These are phyloP conservation scores for Parasteatoda lunata DNA, from an alignment of 2,888 invertebrate species.

Conservation along the genomic window DNA sequence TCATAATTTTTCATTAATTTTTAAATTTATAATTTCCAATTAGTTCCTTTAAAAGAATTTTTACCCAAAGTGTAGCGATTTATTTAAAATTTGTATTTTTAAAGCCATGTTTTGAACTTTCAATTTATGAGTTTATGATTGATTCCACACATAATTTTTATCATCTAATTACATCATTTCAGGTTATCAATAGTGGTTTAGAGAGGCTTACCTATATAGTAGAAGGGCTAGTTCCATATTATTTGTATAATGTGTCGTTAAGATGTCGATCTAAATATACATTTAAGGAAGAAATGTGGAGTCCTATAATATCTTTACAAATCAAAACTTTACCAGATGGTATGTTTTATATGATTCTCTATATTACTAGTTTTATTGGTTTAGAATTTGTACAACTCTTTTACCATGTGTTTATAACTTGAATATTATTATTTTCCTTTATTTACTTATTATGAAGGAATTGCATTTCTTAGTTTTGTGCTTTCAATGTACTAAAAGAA, in stretches of 20 bases:
- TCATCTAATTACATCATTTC: background rate
- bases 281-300: slow-evolving; percentile 62
- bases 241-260: slow-evolving; percentile 59
- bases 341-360: slow-evolving; percentile 37
- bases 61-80: no score
- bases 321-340: slow-evolving; percentile 63
- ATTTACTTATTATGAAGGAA: no score
- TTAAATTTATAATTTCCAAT: no score
- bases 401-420: background rate
- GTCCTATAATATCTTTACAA: slow-evolving; percentile 30
- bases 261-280: slow-evolving; percentile 56
- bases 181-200: slow-evolving; percentile 36
- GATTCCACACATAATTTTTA: no score
- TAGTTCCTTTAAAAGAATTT: no score
- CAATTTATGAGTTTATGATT: no score
- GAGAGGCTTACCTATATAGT: slow-evolving; percentile 24
- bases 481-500: no score
- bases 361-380: slow-evolving; percentile 6
- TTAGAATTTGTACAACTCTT: background rate
- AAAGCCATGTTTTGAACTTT: no score
- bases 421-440: no score
- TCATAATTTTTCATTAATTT: no score
- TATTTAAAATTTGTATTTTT: no score
- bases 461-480: no score
- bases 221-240: slow-evolving; percentile 40